Base-by-base conservation (phyloP, 2,888 invertebrate genomes). In the Agriotes lineatus region DNA sequence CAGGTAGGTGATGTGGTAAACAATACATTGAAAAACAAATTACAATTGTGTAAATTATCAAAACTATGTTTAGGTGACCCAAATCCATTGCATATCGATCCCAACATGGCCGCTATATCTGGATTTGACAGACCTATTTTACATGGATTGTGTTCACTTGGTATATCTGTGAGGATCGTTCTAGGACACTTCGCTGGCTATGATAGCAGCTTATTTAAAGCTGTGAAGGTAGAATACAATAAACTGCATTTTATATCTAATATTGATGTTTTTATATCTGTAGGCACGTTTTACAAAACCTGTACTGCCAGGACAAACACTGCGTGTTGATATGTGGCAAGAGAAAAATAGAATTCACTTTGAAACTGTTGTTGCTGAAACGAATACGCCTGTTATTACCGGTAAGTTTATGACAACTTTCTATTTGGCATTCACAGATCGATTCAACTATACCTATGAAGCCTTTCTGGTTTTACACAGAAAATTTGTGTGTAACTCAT, bases 31-130 rank as follows among this genome's bases (percentile, higher is more conserved):
- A 0, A 19, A 16, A 19, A n/a, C 22, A 18, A 48, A 9, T 22
- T 2, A 2, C 12, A 48, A 22, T 10, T 14, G 10, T 16, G 30
- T 2, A 37, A 37, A n/a, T 10, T 3, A 56, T n/a, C n/a, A 12
- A 20, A 54, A 16, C 25, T 5, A 33, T 22, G 5, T 58, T 91
- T 90, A 61, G 97, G 98, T 0, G 99, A 99, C 83, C 81, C 87
- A 57, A 99, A 99, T 86, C 99, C 99, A 0, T 87, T 99, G 12
- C 99, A 99, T 82, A 96, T 99, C 76, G 99, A 99, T 84, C 92
- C 96, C 0, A 89, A 88, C 74, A 93, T 99, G 84, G 93, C 99
- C 0, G 85, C 86, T 1, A 85, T 94, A 72, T 92, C 91, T 73
- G 97, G 99, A 20, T 95, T 93, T 83, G 85, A 91, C 39, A 87